Conservation (phyloP, 2,888 invertebrate genomes). For the Eristalis arbustorum region DNA sequence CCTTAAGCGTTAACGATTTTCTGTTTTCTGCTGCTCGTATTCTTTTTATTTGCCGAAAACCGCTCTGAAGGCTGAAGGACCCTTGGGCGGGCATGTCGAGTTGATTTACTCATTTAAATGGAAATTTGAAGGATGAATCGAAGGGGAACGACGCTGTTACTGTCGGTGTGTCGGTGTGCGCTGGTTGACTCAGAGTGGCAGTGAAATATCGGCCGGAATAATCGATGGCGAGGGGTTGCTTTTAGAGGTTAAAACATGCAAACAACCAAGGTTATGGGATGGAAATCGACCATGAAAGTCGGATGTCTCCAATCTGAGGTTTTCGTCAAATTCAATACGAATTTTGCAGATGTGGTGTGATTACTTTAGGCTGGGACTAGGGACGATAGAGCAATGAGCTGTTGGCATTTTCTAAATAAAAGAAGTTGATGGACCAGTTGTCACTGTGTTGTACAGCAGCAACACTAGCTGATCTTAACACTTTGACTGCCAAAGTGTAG, state of each 20-base stretch:
- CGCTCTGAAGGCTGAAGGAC: slow-evolving; percentile 51
- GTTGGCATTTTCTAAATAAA: no score
- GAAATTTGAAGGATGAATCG: slow-evolving; percentile 42
- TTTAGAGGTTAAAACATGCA: background rate
- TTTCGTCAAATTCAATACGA: no score
- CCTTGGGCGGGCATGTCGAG: slow-evolving; percentile 20
- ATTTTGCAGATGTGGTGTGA: no score
- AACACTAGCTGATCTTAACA: no score
- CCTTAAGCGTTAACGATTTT: slow-evolving; percentile 15
- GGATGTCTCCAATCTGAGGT: no score
- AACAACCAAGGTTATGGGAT: background rate
- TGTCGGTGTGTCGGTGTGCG: background rate
- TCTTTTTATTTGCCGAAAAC: slow-evolving; percentile 7
- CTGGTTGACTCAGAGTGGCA: background rate
- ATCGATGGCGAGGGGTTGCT: background rate
- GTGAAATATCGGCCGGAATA: background rate
- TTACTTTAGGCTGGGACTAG: no score
- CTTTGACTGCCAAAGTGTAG: no score
- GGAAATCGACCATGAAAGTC: background rate
- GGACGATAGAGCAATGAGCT: no score
- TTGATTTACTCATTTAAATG: slow-evolving; percentile 58
- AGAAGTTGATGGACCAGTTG: no score
- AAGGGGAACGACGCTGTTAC: slow-evolving; percentile 3
- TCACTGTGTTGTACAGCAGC: no score
- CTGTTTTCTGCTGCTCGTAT: background rate